phyloP scores from a whole-genome alignment of 2,888 invertebrate genomes.

The Cantharis rustica region DNA sequence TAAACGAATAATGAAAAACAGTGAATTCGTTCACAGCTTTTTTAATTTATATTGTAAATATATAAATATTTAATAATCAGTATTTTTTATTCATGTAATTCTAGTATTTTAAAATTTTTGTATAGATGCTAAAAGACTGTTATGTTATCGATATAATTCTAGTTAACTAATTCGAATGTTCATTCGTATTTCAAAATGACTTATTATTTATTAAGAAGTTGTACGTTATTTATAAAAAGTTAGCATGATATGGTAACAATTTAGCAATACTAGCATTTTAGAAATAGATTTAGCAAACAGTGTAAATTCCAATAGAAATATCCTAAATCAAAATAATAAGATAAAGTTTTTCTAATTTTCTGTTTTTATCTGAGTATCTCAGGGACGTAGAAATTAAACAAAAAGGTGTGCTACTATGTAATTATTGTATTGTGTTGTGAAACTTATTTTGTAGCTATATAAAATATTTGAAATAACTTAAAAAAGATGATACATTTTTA shows the following conservation, averaged over 20 bases:
- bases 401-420: background rate
- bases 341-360: conserved; percentile 17
- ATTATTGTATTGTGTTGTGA: background rate
- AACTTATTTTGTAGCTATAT: background rate
- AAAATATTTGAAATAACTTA: background rate
- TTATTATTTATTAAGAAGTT: conserved; percentile 26
- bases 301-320: conserved; percentile 15
- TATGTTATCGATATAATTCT: conserved; percentile 46
- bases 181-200: conserved; percentile 20
- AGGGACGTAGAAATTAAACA: conserved; percentile 39
- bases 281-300: conserved; percentile 11
- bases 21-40: background rate
- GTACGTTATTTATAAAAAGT: conserved; percentile 24
- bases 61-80: conserved; percentile 36
- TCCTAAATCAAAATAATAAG: conserved; percentile 1
- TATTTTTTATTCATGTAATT: conserved; percentile 39
- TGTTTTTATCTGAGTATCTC: conserved; percentile 45
- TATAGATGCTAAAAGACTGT: conserved; percentile 55
- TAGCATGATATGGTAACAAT: conserved; percentile 21
- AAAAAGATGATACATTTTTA: background rate
- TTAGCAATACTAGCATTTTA: conserved; percentile 29
- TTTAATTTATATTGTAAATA: conserved; percentile 29
- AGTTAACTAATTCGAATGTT: conserved; percentile 13
- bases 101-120: conserved; percentile 44
- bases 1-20: no score